phyloP scores from a whole-genome alignment of 2,113 vertebrate genomes.

The Mastomys natalensis region DNA sequence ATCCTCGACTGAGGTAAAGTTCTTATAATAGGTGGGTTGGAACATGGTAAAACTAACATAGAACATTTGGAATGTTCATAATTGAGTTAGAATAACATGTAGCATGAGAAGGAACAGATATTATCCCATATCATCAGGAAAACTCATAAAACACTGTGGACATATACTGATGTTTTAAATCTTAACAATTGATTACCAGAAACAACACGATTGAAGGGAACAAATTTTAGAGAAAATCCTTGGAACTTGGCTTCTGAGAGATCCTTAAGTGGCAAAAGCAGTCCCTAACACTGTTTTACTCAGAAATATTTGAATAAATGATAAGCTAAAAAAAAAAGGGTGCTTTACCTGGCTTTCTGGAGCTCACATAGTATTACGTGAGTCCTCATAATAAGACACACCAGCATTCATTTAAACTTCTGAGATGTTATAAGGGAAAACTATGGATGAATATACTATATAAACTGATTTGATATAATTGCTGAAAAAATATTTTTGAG shows the following conservation, averaged over 20 bases:
- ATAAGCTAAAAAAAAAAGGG: background rate
- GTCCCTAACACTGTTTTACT: background rate
- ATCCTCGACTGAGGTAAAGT: background rate
- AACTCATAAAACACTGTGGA: background rate
- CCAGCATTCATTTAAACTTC: background rate
- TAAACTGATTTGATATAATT: background rate
- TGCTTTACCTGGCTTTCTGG: background rate
- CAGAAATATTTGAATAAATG: conserved; percentile 23
- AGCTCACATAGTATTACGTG: background rate
- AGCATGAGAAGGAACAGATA: background rate
- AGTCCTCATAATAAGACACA: background rate
- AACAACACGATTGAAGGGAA: background rate
- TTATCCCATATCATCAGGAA: background rate
- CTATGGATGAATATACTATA: background rate
- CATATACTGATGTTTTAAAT: background rate
- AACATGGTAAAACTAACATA: background rate
- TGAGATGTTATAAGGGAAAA: conserved; percentile 2
- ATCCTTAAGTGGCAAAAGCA: background rate
- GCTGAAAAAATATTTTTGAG: background rate
- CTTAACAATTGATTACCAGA: background rate
- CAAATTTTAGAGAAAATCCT: background rate
- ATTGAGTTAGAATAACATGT: background rate
- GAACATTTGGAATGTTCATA: background rate
- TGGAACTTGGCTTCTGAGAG: background rate
- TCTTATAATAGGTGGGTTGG: background rate